These are phyloP conservation scores for Neotragus pygmaeus DNA, from an alignment of 2,113 vertebrate species.

Conservation along the genomic window DNA sequence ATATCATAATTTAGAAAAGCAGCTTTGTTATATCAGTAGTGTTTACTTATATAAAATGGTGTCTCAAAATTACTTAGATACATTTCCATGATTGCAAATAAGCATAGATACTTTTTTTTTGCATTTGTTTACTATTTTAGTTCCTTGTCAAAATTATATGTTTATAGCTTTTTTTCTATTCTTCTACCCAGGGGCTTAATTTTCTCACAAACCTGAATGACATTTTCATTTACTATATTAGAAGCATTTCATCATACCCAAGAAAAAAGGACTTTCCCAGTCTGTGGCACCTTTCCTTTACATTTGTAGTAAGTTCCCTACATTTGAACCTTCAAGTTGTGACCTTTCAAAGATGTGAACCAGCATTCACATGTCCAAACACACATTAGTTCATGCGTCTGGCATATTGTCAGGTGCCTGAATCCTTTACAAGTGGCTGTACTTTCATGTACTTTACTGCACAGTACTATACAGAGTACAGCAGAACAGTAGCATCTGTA, in stretches of 20 bases:
- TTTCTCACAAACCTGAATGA: not conserved
- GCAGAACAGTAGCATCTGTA: accelerated
- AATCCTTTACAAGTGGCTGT: not conserved
- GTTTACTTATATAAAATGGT: not conserved
- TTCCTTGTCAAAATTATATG: not conserved
- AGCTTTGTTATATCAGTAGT: not conserved
- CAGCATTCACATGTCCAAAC: not conserved
- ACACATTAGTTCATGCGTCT: not conserved
- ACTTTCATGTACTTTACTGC: not conserved
- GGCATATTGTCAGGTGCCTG: not conserved
- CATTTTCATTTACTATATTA: not conserved
- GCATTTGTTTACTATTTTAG: not conserved
- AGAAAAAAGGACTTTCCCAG: not conserved
- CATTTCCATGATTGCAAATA: not conserved
- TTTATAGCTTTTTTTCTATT: not conserved
- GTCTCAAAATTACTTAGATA: not conserved
- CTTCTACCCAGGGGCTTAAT: not conserved
- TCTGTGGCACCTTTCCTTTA: not conserved
- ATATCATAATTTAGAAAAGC: not conserved
- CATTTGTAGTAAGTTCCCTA: not conserved
- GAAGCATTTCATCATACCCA: not conserved
- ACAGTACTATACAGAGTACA: not conserved
- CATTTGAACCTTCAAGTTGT: not conserved
- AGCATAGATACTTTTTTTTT: not conserved
- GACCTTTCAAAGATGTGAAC: not conserved